Conservation (phyloP, 2,888 invertebrate species). For the Leptinotarsa tumamoca region DNA sequence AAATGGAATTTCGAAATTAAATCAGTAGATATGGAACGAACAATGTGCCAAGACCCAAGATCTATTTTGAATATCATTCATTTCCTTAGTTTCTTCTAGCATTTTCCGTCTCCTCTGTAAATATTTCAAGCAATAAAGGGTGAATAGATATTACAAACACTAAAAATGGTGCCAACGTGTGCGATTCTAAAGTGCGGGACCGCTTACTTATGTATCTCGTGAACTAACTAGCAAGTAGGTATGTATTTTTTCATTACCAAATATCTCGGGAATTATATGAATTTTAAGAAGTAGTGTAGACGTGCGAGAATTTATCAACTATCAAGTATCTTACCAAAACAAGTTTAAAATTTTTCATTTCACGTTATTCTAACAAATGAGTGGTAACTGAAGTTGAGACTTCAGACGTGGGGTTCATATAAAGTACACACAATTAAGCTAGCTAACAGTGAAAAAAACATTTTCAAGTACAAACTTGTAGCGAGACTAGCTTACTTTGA, state of each 20-base stretch:
- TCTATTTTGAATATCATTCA: neutral
- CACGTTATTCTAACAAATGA: too few species aligned
- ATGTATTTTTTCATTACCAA: constrained; percentile 22
- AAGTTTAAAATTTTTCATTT: neutral
- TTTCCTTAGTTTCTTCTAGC: constrained; percentile 7
- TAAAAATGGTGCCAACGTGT: constrained; percentile 44
- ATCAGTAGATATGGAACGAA: neutral
- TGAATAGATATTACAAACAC: constrained; percentile 36
- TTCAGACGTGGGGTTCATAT: too few species aligned
- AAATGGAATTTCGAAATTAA: neutral
- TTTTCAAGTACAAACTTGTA: too few species aligned
- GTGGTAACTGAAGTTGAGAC: too few species aligned
- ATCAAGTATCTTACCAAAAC: constrained; percentile 20
- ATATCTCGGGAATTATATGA: neutral
- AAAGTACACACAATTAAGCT: too few species aligned
- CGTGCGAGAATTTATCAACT: constrained; percentile 12
- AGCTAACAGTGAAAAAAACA: too few species aligned
- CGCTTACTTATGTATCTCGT: constrained; percentile 8
- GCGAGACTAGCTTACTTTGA: too few species aligned
- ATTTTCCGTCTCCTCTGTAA: constrained; percentile 35
- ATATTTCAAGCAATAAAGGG: constrained; percentile 45
- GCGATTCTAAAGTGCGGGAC: constrained; percentile 34
- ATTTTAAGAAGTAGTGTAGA: neutral
- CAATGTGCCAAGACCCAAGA: constrained; percentile 5
- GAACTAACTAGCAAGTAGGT: constrained; percentile 10